phyloP scores from a whole-genome alignment of 2,797 vertebrate species.

The Oceanodroma leucorhoa region DNA sequence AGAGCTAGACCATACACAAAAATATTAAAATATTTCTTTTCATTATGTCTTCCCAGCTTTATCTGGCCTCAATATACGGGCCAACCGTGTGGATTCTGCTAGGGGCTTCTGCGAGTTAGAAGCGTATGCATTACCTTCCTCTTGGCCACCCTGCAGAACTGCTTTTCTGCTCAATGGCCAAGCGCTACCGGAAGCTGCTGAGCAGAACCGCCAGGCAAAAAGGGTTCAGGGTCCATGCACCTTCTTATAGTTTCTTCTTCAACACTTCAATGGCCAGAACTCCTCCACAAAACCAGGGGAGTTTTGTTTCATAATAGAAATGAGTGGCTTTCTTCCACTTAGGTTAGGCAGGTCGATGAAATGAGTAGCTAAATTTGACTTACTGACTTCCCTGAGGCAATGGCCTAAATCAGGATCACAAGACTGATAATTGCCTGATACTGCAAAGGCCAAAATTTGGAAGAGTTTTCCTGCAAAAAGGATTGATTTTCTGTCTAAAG shows the following conservation, averaged over 20 bases:
- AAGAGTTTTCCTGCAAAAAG: not conserved
- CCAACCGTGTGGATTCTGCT: not conserved
- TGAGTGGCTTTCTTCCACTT: not conserved
- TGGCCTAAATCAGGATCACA: not conserved
- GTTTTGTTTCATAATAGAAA: not conserved
- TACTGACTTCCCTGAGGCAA: not conserved
- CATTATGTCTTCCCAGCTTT: not conserved
- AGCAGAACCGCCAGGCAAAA: not conserved
- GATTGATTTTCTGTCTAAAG: not conserved
- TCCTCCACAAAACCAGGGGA: not conserved
- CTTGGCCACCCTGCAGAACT: not conserved
- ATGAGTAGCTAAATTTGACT: not conserved
- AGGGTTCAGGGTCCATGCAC: not conserved
- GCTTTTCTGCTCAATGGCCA: not conserved
- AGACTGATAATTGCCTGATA: not conserved
- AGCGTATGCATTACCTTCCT: not conserved
- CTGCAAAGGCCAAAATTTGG: not conserved
- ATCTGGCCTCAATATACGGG: not conserved
- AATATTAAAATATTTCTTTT: not conserved
- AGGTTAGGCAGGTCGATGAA: not conserved
- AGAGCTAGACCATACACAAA: not conserved
- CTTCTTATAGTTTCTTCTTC: not conserved
- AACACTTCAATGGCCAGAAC: not conserved
- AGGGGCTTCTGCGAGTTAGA: rapidly evolving
- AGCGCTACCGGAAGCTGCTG: rapidly evolving